Conservation (phyloP, 2,888 invertebrate species). For the Zygothrica quintamaculata region DNA sequence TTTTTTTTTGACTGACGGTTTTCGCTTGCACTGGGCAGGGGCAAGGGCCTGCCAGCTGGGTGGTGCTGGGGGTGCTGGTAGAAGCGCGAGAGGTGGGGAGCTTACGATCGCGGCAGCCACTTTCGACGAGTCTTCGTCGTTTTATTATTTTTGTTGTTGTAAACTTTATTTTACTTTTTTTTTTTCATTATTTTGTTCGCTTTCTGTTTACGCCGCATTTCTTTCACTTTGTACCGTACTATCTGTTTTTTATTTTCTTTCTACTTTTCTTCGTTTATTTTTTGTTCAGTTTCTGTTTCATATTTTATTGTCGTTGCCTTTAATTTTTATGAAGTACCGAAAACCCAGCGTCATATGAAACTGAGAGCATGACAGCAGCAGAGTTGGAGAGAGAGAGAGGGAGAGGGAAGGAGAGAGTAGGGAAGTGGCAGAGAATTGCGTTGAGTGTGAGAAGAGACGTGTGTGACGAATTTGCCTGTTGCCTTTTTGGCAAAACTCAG, state of each 20-base stretch:
- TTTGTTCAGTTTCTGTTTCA: conserved; percentile 58
- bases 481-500: conserved; percentile 55
- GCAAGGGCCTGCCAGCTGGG: conserved; percentile 35
- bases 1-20: too few species aligned
- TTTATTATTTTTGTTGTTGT: conserved; percentile 32
- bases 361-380: background rate
- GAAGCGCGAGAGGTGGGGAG: background rate
- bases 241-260: conserved; percentile 52
- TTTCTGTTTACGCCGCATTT: conserved; percentile 78
- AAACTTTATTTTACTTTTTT: conserved; percentile 26
- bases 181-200: conserved; percentile 58
- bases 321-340: conserved; percentile 57
- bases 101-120: conserved; percentile 54
- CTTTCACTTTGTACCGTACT: conserved; percentile 77
- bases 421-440: background rate
- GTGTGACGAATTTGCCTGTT: conserved; percentile 56
- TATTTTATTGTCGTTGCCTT: conserved; percentile 50
- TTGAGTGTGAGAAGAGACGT: too few species aligned
- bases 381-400: background rate
- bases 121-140: conserved; percentile 70
- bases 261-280: conserved; percentile 36
- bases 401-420: background rate
- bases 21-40: conserved; percentile 36
- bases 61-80: too few species aligned
- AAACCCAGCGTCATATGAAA: conserved; percentile 41